phyloP scores from a whole-genome alignment of 1,140 invertebrate species.

The Achatina immaculata region DNA sequence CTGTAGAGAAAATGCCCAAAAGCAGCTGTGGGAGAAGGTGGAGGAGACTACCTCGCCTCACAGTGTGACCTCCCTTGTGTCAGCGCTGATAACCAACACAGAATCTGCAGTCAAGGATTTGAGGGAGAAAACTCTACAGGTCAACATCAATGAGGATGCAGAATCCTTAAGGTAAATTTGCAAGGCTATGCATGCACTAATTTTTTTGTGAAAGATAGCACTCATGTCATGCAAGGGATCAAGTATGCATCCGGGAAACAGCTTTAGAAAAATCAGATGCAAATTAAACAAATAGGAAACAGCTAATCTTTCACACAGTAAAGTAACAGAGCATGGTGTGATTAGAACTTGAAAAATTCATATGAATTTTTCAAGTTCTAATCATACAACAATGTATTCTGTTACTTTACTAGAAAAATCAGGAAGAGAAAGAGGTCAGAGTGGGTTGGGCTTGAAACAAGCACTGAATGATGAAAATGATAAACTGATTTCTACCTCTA shows the following conservation, averaged over 20 bases:
- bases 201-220: not conserved
- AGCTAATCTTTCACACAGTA: not conserved
- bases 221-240: not conserved
- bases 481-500: not conserved
- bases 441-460: not conserved
- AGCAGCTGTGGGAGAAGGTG: not conserved
- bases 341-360: too few relatives aligned
- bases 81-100: constrained; percentile 2
- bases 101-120: not conserved
- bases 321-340: too few relatives aligned
- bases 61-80: not conserved
- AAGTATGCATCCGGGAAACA: not conserved
- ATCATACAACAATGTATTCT: too few relatives aligned
- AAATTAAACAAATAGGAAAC: not conserved
- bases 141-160: constrained; percentile 20
- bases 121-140: not conserved
- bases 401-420: not conserved
- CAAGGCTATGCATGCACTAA: not conserved
- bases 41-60: not conserved
- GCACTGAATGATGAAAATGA: not conserved
- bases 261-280: not conserved
- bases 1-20: constrained; percentile 16
- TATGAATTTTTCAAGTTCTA: too few relatives aligned
- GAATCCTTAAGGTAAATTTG: not conserved
- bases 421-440: not conserved